Base-by-base conservation (phyloP, 2,797 vertebrate genomes). In the Lepilemur ruficaudatus region DNA sequence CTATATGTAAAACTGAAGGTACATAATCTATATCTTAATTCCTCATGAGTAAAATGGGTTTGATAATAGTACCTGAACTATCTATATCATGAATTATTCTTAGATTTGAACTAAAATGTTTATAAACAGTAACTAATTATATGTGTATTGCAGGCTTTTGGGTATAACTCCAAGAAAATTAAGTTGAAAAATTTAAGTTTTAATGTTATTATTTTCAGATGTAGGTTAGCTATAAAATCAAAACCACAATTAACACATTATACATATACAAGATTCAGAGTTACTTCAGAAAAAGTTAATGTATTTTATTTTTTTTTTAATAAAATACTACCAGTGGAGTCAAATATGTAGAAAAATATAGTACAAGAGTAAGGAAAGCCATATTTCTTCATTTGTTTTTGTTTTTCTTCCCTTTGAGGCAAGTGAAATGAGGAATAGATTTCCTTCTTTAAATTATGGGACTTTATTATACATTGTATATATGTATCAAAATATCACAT, bases 1-100 rank as follows among this genome's bases (percentile, higher is more conserved):
- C 46, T 78, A 93, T 22, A 87, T 67, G 30, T 73, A 93, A 67
- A 93, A 87, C 6, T 86, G 11, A 91, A 95, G 35, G 84, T 9
- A 83, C 18, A 80, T 85, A 89, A 87, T 25, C 48, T 95, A 23
- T 95, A 95, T 89, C 59, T 92, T 91, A 93, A 93, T 93, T 75
- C 15, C 20, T 82, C 41, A 63, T 17, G 32, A 13, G 9, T 59
- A 82, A 90, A 93, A 93, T n/a, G 48, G 13, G 12, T 59, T 70
- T 87, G 43, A 63, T 83, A 95, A 91, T 10, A 23, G 22, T 72
- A 78, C 35, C 32, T 83, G 0, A 7, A 88, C 35, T 75, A 79
- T 61, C 35, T 76, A 25, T 30, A 76, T 50, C 55, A 84, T 90
- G 43, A 46, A 72, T 85, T 96, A 86, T 15, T 84, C 7, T 59